Evolutionary conservation across 2,888 invertebrate genomes (phyloP).

Genomic region (Machimus atricapillus): DNA sequence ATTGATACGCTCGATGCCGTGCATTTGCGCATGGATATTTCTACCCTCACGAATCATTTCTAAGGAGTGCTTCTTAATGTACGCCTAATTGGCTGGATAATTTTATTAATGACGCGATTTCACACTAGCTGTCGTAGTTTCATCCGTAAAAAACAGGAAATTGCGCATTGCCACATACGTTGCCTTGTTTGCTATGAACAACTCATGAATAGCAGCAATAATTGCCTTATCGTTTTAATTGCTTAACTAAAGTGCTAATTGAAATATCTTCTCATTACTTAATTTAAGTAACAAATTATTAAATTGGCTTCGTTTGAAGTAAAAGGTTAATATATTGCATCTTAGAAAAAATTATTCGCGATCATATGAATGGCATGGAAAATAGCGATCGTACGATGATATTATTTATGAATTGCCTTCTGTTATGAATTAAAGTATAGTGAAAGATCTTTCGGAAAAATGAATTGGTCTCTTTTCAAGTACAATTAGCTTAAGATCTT

Average conservation of each 20-base stretch:
- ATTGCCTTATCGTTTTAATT: not conserved
- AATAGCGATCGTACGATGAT: not conserved
- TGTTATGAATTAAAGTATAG: too few species aligned
- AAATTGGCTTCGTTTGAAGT: not conserved
- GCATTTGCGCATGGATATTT: not conserved
- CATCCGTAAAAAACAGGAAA: not conserved
- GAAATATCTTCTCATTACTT: not conserved
- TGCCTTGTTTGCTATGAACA: not conserved
- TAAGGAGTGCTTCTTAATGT: not conserved
- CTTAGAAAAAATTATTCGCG: not conserved
- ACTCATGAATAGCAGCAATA: not conserved
- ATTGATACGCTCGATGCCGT: not conserved
- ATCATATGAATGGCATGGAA: not conserved
- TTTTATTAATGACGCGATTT: not conserved
- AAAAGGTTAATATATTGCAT: not conserved
- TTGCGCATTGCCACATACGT: not conserved
- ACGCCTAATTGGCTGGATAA: not conserved
- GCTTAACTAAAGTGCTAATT: not conserved
- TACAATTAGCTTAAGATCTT: not conserved
- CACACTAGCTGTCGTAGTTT: not conserved
- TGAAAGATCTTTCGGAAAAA: too few species aligned
- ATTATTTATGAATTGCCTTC: constrained; percentile 1
- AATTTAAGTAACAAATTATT: not conserved
- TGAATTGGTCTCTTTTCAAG: not conserved
- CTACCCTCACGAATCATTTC: not conserved